Evolutionary conservation across 2,113 vertebrate species (phyloP).

Genomic region (Labrus mixtus): DNA sequence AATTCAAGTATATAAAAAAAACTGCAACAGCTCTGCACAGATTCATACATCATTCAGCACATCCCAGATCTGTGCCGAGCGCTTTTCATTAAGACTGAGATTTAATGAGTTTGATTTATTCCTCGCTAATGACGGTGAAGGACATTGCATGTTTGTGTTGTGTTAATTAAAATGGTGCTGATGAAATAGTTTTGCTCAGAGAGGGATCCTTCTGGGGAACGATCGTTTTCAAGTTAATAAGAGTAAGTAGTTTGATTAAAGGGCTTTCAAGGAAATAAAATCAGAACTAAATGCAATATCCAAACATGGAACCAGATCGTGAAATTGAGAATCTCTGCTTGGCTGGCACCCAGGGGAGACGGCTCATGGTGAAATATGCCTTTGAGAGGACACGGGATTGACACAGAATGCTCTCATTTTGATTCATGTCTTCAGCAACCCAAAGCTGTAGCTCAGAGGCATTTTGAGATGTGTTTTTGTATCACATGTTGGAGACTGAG

Average conservation of each 20-base stretch:
- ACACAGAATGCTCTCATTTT: slow-evolving; percentile 5
- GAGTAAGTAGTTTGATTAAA: slow-evolving; percentile 57
- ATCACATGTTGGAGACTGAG: slow-evolving; percentile 28
- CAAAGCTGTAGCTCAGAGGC: slow-evolving; percentile 17
- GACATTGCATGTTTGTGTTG: slow-evolving; percentile 52
- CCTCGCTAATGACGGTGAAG: slow-evolving; percentile 60
- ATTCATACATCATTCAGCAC: slow-evolving; percentile 52
- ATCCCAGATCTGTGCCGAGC: slow-evolving; percentile 36
- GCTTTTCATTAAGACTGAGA: slow-evolving; percentile 49
- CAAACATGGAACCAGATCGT: slow-evolving; percentile 7
- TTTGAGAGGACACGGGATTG: slow-evolving; percentile 7
- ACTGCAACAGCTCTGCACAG: not conserved
- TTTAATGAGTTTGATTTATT: slow-evolving; percentile 58
- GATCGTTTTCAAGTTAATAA: slow-evolving; percentile 54
- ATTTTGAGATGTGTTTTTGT: slow-evolving; percentile 31
- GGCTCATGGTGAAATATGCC: not conserved
- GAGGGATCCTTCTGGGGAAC: slow-evolving; percentile 31
- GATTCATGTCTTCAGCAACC: slow-evolving; percentile 32
- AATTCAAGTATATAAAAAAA: slow-evolving; percentile 31
- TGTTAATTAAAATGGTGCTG: slow-evolving; percentile 65
- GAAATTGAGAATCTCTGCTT: not conserved
- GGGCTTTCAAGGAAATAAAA: slow-evolving; percentile 25
- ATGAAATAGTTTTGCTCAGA: slow-evolving; percentile 44
- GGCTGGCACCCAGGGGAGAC: slow-evolving; percentile 20
- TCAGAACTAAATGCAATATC: slow-evolving; percentile 22